Percentiles rank a stretch among this genome's conserved stretches.
phyloP scores from a whole-genome alignment of 2,113 vertebrate species.

The Caretta caretta region DNA sequence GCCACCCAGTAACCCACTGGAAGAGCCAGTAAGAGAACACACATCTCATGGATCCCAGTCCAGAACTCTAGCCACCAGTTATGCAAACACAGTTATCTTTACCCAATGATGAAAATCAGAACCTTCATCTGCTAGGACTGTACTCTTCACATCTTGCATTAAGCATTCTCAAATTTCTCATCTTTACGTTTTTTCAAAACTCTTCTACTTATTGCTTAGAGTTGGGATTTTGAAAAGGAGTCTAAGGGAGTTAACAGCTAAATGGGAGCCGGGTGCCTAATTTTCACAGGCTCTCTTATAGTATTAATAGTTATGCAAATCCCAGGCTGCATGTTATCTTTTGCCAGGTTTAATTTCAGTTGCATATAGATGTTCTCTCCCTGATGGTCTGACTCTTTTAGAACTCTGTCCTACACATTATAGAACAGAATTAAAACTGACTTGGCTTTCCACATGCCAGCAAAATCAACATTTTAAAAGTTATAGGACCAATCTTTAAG shows the following conservation, averaged over 20 bases:
- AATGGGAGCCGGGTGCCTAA: rapidly evolving
- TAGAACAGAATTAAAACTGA: neutral
- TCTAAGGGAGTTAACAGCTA: neutral
- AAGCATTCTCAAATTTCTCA: neutral
- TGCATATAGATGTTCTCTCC: neutral
- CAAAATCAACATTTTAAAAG: neutral
- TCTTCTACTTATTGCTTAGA: rapidly evolving
- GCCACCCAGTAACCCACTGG: rapidly evolving
- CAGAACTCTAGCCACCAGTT: rapidly evolving
- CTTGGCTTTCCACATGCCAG: neutral
- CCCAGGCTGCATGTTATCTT: rapidly evolving
- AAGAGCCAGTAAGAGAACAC: rapidly evolving
- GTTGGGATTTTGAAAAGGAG: neutral
- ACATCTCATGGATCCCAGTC: rapidly evolving
- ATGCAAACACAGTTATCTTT: neutral
- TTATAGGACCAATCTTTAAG: neutral
- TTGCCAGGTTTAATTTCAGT: rapidly evolving
- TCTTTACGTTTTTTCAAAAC: rapidly evolving
- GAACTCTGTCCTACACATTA: no score
- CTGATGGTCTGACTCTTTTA: neutral
- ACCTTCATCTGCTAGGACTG: rapidly evolving
- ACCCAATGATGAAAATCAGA: rapidly evolving
- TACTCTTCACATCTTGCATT: neutral
- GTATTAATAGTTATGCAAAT: neutral
- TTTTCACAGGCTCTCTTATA: rapidly evolving